Conservation (phyloP, 2,797 vertebrate species). For the Ciconia nigra region DNA sequence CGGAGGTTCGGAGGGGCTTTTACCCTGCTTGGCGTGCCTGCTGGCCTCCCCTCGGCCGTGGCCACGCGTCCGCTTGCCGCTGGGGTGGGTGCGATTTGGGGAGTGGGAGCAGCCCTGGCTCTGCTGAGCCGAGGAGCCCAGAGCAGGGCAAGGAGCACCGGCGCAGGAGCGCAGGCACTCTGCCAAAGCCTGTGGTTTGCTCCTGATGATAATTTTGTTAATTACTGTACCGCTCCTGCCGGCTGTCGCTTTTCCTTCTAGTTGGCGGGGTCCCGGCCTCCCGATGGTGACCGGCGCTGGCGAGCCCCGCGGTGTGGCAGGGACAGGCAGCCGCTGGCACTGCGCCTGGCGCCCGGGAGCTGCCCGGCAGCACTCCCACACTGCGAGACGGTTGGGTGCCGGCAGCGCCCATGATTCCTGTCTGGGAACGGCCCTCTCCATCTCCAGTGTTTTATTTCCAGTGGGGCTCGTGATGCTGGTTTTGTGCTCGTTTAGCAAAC, state of each 20-base stretch:
- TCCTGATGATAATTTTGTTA: not conserved
- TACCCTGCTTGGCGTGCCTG: fast-evolving
- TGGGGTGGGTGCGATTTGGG: not conserved
- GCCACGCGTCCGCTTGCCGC: fast-evolving
- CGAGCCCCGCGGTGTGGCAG: fast-evolving
- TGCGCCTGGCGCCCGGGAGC: not conserved
- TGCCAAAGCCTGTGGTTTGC: not conserved
- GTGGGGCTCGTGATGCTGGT: not conserved
- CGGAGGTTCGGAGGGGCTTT: not conserved
- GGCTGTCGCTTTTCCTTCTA: not conserved
- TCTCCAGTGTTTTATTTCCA: not conserved
- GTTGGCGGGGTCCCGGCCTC: not conserved
- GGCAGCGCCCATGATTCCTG: fast-evolving
- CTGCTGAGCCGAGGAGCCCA: fast-evolving
- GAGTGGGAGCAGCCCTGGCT: fast-evolving
- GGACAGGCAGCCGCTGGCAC: fast-evolving
- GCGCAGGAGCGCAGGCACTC: fast-evolving
- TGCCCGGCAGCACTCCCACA: fast-evolving
- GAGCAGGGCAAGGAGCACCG: not conserved
- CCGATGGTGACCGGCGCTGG: fast-evolving
- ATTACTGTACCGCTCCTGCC: fast-evolving
- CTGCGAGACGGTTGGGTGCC: fast-evolving
- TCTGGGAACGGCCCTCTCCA: not conserved
- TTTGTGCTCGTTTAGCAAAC: not conserved
- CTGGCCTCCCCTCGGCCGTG: fast-evolving